Conservation (phyloP, 2,888 invertebrate genomes). For the Acronicta alni region DNA sequence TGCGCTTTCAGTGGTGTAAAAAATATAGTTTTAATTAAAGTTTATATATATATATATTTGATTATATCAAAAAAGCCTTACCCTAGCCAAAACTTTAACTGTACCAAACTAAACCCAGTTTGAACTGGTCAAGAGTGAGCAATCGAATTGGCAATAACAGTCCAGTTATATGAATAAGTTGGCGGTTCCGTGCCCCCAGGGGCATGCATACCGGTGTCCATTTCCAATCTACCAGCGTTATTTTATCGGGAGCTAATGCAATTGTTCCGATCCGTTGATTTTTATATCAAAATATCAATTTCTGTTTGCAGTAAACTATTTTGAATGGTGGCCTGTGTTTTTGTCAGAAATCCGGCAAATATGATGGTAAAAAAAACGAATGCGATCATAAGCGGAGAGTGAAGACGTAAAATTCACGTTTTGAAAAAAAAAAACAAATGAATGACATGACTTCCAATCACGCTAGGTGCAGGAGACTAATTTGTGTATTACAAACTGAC, state of each 20-base stretch:
- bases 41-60: neutral
- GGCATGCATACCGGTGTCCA: constrained; percentile 25
- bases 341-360: constrained; percentile 6
- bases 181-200: constrained; percentile 26
- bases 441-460: too few species aligned
- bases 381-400: constrained; percentile 3
- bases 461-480: too few species aligned
- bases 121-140: neutral
- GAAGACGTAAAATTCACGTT: constrained; percentile 5
- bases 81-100: neutral
- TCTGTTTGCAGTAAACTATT: too few species aligned
- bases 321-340: constrained; percentile 5
- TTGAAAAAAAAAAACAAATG: too few species aligned
- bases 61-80: too few species aligned
- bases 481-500: too few species aligned
- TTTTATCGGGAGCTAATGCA: constrained; percentile 23
- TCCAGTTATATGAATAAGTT: constrained; percentile 20
- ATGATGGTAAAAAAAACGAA: constrained; percentile 19
- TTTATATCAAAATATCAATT: constrained; percentile 39
- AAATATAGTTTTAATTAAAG: too few species aligned
- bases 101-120: neutral
- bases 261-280: constrained; percentile 38
- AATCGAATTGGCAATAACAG: constrained; percentile 44
- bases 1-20: too few species aligned
- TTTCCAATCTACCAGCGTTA: constrained; percentile 43